Base-by-base conservation (phyloP, 2,113 vertebrate genomes). In the Oxyruncus cristatus region DNA sequence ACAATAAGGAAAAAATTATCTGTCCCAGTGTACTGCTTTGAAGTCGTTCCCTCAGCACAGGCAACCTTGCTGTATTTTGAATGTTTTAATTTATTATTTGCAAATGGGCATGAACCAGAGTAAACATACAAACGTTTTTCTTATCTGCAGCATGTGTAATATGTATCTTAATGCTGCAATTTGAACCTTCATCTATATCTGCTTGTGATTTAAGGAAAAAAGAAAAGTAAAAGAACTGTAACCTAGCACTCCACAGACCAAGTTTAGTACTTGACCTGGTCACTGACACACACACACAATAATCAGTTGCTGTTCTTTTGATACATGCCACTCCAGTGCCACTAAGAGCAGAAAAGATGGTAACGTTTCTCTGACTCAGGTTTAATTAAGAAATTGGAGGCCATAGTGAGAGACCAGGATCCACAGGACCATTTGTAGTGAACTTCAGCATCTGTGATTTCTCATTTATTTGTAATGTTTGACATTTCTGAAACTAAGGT, bases 401-500 rank as follows among this genome's bases (percentile, higher is more conserved):
- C 27, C 46, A 62, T 11, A 62, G 19, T 32, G 15, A 27, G 30
- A 93, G 20, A 55, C n/a, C 47, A 23, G 8, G 27, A 85, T 21
- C 17, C 28, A 42, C 23, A 56, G 37, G 26, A 61, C 27, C 18
- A 14, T 52, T 56, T 56, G 12, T 28, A 78, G 18, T 18, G 59
- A 94, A 41, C 11, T 56, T 92, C 65, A 4, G 61, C n/a, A 88
- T 58, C 21, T 26, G 19, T 89, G 62, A 76, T 56, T 84, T 67
- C 79, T 76, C 18, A 30, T 85, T 73, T 82, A 52, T 88, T 93
- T 66, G 74, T 82, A 88, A 89, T 56, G 61, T 82, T 94, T 94
- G 77, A 88, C 33, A 67, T 95, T 93, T 95, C 66, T 86, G 74
- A 95, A 81, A 72, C 23, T n/a, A 77, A 80, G 13, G 27, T 96